Conservation (phyloP, 2,888 invertebrate species). For the Lobophora halterata region DNA sequence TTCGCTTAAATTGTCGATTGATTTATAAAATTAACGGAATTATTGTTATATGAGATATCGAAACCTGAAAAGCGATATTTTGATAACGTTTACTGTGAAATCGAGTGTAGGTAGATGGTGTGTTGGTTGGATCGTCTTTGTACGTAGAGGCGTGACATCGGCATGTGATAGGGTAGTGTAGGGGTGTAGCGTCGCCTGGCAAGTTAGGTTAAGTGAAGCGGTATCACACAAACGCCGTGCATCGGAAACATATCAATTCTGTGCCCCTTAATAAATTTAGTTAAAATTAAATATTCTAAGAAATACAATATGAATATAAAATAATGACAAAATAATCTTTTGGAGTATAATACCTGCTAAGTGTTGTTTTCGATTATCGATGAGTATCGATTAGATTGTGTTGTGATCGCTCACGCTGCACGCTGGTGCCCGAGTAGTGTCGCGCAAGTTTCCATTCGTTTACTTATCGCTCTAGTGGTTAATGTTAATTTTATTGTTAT, state of each 20-base stretch:
- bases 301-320: constrained; percentile 77
- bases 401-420: constrained; percentile 35
- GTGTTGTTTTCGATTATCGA: constrained; percentile 74
- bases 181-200: constrained; percentile 78
- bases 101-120: too few species aligned
- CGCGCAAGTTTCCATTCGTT: constrained; percentile 62
- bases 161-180: constrained; percentile 77
- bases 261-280: constrained; percentile 86
- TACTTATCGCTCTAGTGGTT: constrained; percentile 56
- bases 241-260: constrained; percentile 90
- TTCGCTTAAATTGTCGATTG: constrained; percentile 43
- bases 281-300: constrained; percentile 76
- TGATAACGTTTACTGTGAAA: constrained; percentile 67
- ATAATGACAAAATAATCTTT: constrained; percentile 71
- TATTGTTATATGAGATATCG: constrained; percentile 36
- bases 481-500: constrained; percentile 64
- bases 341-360: constrained; percentile 76
- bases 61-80: constrained; percentile 52
- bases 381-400: constrained; percentile 57
- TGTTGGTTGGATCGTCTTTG: constrained; percentile 55
- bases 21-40: constrained; percentile 32
- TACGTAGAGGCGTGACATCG: constrained; percentile 67
- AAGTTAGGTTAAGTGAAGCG: constrained; percentile 79
- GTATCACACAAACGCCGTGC: constrained; percentile 84
- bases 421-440: constrained; percentile 67